Conservation (phyloP, 2,888 invertebrate species). For the Eristalis pertinax region DNA sequence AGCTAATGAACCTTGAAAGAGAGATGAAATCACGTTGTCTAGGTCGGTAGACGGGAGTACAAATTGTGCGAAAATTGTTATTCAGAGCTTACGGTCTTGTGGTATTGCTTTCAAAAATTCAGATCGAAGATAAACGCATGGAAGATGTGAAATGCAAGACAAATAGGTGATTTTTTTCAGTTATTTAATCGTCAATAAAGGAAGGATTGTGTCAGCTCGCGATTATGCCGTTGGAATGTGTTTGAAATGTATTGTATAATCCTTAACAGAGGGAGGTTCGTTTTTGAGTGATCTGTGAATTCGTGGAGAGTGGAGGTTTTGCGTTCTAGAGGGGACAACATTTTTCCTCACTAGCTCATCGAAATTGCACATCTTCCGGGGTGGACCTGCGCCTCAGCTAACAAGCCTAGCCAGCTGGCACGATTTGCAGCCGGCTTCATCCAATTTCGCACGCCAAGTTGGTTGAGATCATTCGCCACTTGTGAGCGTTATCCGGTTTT, state of each 20-base stretch:
- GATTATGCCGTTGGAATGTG: background rate
- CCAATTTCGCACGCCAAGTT: no score
- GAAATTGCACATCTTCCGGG: no score
- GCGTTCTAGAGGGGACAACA: no score
- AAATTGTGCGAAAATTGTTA: background rate
- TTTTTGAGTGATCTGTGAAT: background rate
- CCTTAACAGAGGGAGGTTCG: background rate
- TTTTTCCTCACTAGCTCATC: no score
- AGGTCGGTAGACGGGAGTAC: background rate
- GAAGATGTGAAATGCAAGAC: background rate
- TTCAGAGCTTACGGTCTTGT: background rate
- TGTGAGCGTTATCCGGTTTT: no score
- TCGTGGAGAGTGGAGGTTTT: background rate
- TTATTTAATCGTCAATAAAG: background rate
- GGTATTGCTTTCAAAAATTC: background rate
- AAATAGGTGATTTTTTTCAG: background rate
- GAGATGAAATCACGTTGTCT: background rate
- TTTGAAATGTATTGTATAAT: background rate
- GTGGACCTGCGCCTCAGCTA: no score
- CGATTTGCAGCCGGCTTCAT: no score
- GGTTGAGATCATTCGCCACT: no score
- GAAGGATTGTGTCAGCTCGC: background rate
- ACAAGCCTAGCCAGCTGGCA: no score
- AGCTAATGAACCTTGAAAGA: background rate
- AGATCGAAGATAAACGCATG: background rate